Percentiles rank a stretch among this genome's conserved stretches.
phyloP scores from a whole-genome alignment of 2,888 invertebrate genomes.

The Laspeyria flexula region DNA sequence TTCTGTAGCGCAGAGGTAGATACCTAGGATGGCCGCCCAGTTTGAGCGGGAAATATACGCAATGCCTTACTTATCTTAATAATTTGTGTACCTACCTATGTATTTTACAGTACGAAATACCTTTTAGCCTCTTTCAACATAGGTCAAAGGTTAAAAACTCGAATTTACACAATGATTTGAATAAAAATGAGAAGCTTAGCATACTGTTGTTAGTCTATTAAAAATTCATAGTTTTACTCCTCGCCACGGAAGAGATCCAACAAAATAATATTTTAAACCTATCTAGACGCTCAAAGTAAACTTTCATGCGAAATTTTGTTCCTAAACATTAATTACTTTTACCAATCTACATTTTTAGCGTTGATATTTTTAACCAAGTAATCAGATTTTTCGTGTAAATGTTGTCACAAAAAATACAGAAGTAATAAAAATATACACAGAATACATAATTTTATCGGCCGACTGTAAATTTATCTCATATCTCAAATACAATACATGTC shows the following conservation, averaged over 20 bases:
- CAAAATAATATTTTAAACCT: slow-evolving; percentile 2
- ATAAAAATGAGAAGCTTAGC: slow-evolving; percentile 64
- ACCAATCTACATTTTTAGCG: neutral
- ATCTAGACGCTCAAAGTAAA: neutral
- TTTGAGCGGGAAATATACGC: too few species aligned
- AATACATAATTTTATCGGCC: too few species aligned
- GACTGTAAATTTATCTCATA: too few species aligned
- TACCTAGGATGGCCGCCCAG: too few species aligned
- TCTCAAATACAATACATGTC: too few species aligned
- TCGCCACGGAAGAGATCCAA: slow-evolving; percentile 8
- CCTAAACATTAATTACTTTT: neutral
- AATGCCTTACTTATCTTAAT: too few species aligned
- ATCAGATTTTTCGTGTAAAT: neutral
- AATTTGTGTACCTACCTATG: too few species aligned
- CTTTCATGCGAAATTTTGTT: neutral
- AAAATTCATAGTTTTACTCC: slow-evolving; percentile 57
- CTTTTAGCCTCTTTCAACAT: neutral
- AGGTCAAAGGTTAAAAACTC: slow-evolving; percentile 34
- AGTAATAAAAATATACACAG: too few species aligned
- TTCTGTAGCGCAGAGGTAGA: too few species aligned
- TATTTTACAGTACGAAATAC: too few species aligned
- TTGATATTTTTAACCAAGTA: neutral
- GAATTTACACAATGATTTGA: slow-evolving; percentile 57
- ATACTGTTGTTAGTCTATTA: slow-evolving; percentile 55
- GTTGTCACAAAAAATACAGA: too few species aligned